Evolutionary conservation across 2,113 vertebrate genomes (phyloP), one percentile per base, ranked within the genome.

Genomic region (Noctilio leporinus): DNA sequence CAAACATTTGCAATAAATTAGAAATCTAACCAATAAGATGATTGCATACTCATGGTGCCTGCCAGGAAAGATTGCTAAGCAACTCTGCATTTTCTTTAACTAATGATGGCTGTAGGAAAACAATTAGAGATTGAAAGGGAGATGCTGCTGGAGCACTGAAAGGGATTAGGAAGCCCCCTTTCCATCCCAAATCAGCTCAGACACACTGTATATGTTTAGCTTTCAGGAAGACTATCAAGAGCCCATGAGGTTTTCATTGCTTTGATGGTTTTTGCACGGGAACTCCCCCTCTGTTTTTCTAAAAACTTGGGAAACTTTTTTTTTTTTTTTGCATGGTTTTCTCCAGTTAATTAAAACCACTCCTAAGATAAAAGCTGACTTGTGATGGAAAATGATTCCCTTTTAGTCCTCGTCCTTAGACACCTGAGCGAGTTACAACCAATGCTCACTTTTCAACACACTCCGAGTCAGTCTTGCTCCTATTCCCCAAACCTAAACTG

Each of bases 1-100:
- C 95, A 97, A 97, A 97, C 97, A 98, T 97, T 97, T 98, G 97
- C 96, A 97, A 88, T 96, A 97, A 97, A 98, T 98, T 98, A 98
- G 80, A 96, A 96, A 97, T 93, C 96, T 97, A 97, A 94, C 97
- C 97, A 97, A 97, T 98, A 97, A 96, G 92, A 97, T 96, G 96
- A 97, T 93, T 97, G 96, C 95, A 96, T 86, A 93, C 35, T 95
- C 85, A 65, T 65, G 77, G 83, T 84, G 95, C 92, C 93, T 97
- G 96, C 97, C 97, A 97, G 96, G 96, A 97, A 97, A 97, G 96
- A 97, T 94, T 97, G 97, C 97, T 97, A 90, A 96, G 93, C 65
- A 98, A 95, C 95, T 96, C 64, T 94, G 95, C 95, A 80, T 97
- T 97, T 97, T 95, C 95, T 96, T 96, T 91, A 92, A 96, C 93